A percentile compares a stretch with the other conserved stretches of the same genome.
These are phyloP conservation scores for Hydrocynus forskahlii DNA, from an alignment of 2,797 vertebrate genomes.

Conservation along the genomic window DNA sequence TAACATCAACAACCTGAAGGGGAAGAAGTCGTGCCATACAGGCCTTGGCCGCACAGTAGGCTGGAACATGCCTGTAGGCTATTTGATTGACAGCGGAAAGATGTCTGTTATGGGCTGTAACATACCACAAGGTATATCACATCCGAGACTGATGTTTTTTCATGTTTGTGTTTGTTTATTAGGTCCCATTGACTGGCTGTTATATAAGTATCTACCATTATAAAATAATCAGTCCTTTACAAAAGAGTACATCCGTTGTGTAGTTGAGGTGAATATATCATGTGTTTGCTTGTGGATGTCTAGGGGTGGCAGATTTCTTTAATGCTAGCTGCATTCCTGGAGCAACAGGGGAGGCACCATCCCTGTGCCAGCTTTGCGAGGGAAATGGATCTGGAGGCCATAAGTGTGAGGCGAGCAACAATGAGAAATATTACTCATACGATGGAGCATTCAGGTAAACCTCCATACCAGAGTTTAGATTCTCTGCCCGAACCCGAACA, in stretches of 20 bases:
- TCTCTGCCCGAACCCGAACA: no score
- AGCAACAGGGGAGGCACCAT: slow-evolving; percentile 69
- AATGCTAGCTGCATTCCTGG: slow-evolving; percentile 90
- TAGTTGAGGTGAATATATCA: no score
- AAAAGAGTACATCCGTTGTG: not conserved
- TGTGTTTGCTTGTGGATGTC: slow-evolving; percentile 38
- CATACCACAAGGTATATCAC: slow-evolving; percentile 76
- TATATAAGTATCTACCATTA: not conserved
- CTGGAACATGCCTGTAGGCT: slow-evolving; percentile 92
- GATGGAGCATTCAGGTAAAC: slow-evolving; percentile 91
- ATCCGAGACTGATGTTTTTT: not conserved
- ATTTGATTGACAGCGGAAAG: slow-evolving; percentile 83
- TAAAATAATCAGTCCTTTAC: not conserved
- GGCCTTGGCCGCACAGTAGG: slow-evolving; percentile 87
- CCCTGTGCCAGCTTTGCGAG: slow-evolving; percentile 86
- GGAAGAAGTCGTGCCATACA: slow-evolving; percentile 88
- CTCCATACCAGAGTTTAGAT: no score
- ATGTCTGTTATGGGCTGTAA: slow-evolving; percentile 89
- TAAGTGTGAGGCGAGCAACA: slow-evolving; percentile 75
- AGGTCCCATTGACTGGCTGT: not conserved
- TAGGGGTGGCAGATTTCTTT: slow-evolving; percentile 89
- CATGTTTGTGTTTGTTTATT: no score
- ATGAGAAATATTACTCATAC: slow-evolving; percentile 86
- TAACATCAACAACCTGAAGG: slow-evolving; percentile 82
- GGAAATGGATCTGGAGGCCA: slow-evolving; percentile 72